phyloP scores from a whole-genome alignment of 64 coral and sea anemone species.

The Montipora cactus region DNA sequence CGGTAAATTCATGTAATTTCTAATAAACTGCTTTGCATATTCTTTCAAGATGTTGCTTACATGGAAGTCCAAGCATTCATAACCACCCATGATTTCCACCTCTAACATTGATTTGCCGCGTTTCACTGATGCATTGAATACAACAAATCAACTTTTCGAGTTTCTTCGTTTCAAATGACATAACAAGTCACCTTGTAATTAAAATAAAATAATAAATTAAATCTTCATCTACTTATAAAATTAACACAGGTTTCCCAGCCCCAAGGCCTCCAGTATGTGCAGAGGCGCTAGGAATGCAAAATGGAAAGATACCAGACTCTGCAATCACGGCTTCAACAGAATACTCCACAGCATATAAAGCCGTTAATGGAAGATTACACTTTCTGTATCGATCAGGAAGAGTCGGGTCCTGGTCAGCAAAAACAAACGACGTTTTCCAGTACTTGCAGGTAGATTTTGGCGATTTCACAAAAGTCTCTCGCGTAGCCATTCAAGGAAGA shows the following conservation, averaged over 20 bases:
- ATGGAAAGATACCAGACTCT: conserved; percentile 11
- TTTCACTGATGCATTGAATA: no score
- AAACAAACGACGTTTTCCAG: conserved; percentile 1
- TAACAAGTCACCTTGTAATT: no score
- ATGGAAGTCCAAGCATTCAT: no score
- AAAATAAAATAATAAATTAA: no score
- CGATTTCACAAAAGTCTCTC: conserved; percentile 15
- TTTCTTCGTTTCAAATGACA: no score
- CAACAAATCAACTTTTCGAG: no score
- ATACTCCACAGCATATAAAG: neutral
- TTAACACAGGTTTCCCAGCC: neutral
- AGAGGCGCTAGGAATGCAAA: conserved; percentile 19
- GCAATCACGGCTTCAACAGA: conserved; percentile 9
- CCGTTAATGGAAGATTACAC: conserved; percentile 36
- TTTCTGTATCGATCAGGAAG: conserved; percentile 1
- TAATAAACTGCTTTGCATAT: no score
- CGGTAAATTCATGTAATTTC: no score
- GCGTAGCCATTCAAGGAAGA: conserved; percentile 41
- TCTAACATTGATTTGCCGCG: no score
- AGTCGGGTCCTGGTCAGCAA: conserved; percentile 4
- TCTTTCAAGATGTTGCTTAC: no score
- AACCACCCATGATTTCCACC: no score
- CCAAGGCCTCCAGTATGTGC: neutral
- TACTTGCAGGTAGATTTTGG: conserved; percentile 34
- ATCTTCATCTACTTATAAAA: neutral